phyloP scores from a whole-genome alignment of 2,797 vertebrate species.

The Aselliscus stoliczkanus region DNA sequence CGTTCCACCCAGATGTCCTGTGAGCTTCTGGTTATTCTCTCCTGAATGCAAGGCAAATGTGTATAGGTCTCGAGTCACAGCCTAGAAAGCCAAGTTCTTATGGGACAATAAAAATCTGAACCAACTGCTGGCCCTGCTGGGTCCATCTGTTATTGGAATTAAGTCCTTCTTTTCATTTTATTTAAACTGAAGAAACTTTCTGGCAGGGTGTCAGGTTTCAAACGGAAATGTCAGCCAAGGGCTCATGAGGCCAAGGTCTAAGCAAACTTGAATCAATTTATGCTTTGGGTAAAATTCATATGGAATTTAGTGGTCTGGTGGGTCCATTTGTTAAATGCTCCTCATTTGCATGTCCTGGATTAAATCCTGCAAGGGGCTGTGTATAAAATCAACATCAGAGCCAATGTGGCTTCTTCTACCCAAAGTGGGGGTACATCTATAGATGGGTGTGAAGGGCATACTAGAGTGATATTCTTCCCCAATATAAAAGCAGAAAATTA shows the following conservation, averaged over 20 bases:
- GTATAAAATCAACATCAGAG: neutral
- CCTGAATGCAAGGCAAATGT: neutral
- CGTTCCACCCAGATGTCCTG: neutral
- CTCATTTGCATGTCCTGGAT: neutral
- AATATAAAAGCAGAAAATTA: neutral
- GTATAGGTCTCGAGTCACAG: neutral
- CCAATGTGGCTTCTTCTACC: neutral
- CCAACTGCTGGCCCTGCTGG: neutral
- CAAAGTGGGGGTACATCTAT: neutral
- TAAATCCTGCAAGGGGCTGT: neutral
- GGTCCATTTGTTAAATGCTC: neutral
- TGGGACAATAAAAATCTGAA: neutral
- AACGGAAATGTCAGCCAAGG: conserved; percentile 38
- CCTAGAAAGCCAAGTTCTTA: neutral
- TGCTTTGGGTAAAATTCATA: neutral
- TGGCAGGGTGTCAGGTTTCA: conserved; percentile 37
- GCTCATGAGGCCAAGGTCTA: neutral
- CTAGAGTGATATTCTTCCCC: neutral
- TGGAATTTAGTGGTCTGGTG: neutral
- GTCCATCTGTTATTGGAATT: neutral
- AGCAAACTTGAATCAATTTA: neutral
- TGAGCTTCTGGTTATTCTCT: neutral
- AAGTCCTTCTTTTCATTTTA: conserved; percentile 27
- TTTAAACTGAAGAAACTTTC: conserved; percentile 14
- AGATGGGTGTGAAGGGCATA: neutral